Conservation (phyloP, 2,113 vertebrate species). For the Anthoscopus minutus region DNA sequence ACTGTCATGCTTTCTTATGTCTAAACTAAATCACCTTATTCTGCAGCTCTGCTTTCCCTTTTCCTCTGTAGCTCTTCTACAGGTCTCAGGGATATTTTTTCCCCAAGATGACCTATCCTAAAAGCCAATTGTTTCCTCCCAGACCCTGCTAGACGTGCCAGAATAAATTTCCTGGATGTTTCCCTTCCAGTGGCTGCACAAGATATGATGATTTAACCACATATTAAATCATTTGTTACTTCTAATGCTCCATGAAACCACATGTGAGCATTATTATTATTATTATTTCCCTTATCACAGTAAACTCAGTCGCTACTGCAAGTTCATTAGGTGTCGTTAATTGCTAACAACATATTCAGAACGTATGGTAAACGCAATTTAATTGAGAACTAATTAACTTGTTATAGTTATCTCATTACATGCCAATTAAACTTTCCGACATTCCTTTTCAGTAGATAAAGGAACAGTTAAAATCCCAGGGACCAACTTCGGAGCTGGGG, state of each 20-base stretch:
- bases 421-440: slow-evolving; percentile 74
- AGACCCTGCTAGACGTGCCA: background rate
- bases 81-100: background rate
- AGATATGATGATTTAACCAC: background rate
- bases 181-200: background rate
- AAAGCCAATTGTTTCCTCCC: background rate
- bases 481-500: background rate
- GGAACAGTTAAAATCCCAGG: slow-evolving; percentile 43
- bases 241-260: background rate
- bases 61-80: background rate
- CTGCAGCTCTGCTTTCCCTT: background rate
- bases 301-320: slow-evolving; percentile 27
- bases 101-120: background rate
- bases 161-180: background rate
- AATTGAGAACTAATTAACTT: slow-evolving; percentile 78
- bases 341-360: slow-evolving; percentile 64
- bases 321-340: slow-evolving; percentile 70
- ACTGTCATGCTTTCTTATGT: background rate
- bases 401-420: slow-evolving; percentile 72
- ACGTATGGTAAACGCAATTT: slow-evolving; percentile 67
- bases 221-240: background rate
- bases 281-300: slow-evolving; percentile 37
- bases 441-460: slow-evolving; percentile 71
- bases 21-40: background rate
- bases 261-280: background rate